Base-by-base conservation (phyloP, 2,888 invertebrate genomes). In the Spisula subtruncata region DNA sequence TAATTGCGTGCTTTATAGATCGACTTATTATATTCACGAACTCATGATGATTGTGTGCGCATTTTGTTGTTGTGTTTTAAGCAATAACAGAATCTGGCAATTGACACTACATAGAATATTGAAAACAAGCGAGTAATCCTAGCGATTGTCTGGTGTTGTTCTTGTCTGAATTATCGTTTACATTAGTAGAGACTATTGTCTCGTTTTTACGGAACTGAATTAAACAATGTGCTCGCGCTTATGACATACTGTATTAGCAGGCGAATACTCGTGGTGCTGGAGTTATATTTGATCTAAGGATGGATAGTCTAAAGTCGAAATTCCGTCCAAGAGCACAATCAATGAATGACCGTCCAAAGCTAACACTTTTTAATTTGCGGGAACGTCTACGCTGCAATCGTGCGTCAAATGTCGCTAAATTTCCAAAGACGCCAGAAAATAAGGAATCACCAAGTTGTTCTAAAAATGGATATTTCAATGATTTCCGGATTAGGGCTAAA, bases 281-380 rank as follows among this genome's bases (percentile, higher is more conserved):
- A 66, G 25, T 6, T 25, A 6, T 46, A 81, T 29, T 29, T 48
- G 46, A 25, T n/a, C 29, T 5, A 54, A 5, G n/a, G 8, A 84
- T 84, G 84, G 84, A 84, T 8, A 75, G 20, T 48, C 20, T 84
- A 25, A 84, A 75, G 46, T 75, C 51, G 16, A 71, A 75, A 51
- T 84, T 75, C 75, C n/a, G 84, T 32, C 71, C 48, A 84, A 66
- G 84, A 48, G 71, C 84, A 14, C 84, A 84, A 29, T 84, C 84
- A 14, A 75, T 84, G 66, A 84, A 84, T 32, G 84, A 84, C n/a
- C 71, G 48, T 32, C 84, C 84, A 16, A 32, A 84, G 16, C 8
- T 84, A 4, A 48, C 71, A 12, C 16, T 75, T 8, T 51, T 75
- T 16, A 35, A 75, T 25, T 84, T 84, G 2, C 71, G 84, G 8